phyloP scores from a whole-genome alignment of 2,113 vertebrate species.

The Apodemus speciosus region DNA sequence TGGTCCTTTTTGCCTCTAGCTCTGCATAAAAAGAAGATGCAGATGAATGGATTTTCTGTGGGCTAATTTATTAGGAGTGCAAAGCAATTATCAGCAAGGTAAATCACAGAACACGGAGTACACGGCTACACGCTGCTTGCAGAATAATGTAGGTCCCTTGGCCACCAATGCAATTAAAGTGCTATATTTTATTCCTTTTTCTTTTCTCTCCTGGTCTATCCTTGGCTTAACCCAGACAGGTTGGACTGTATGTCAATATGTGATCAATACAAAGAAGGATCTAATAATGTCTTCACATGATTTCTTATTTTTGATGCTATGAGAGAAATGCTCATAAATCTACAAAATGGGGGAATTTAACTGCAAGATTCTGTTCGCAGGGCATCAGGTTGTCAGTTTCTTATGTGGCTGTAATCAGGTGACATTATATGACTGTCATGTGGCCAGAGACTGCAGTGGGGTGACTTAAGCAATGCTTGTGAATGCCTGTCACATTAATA shows the following conservation, averaged over 20 bases:
- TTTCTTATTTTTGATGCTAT: constrained; percentile 59
- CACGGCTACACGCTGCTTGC: constrained; percentile 74
- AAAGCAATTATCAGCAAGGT: constrained; percentile 85
- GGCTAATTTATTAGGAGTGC: constrained; percentile 84
- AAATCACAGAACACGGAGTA: constrained; percentile 86
- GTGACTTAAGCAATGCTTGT: constrained; percentile 70
- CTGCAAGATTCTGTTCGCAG: constrained; percentile 55
- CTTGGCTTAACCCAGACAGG: constrained; percentile 68
- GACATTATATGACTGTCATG: constrained; percentile 74
- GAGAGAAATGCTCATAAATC: constrained; percentile 57
- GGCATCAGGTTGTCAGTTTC: constrained; percentile 62
- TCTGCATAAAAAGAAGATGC: constrained; percentile 81
- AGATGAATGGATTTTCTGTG: constrained; percentile 80
- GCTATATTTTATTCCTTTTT: constrained; percentile 73
- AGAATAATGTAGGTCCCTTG: constrained; percentile 77
- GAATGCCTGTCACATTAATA: constrained; percentile 69
- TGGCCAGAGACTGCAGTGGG: constrained; percentile 63
- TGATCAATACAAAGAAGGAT: constrained; percentile 72
- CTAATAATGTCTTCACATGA: constrained; percentile 30
- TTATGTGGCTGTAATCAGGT: constrained; percentile 60
- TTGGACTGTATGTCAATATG: constrained; percentile 69
- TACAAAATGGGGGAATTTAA: constrained; percentile 66
- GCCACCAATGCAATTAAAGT: constrained; percentile 79
- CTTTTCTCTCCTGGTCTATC: constrained; percentile 68
- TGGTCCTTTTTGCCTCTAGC: constrained; percentile 79